Percentiles rank a stretch among this genome's conserved stretches.
Evolutionary conservation across 2,113 vertebrate species (phyloP).

Genomic region (Chitala chitala): DNA sequence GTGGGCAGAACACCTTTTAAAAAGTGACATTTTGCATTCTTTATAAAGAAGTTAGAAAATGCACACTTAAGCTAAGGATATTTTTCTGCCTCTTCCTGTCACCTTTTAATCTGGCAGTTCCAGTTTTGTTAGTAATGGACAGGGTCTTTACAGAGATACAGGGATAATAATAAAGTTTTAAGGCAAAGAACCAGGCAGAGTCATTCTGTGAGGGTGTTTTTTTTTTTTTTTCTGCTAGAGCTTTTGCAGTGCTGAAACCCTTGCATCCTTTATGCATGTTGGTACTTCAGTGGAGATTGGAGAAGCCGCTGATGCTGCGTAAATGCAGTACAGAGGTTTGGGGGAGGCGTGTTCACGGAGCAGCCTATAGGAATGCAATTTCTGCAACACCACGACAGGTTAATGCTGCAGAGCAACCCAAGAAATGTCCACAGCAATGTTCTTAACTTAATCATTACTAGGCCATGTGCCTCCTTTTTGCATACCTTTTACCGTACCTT

Average conservation of each 20-base stretch:
- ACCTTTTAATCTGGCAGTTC: conserved; percentile 47
- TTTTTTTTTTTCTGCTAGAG: background rate
- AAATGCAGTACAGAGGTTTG: background rate
- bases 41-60: background rate
- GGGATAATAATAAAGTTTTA: conserved; percentile 30
- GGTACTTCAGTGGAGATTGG: background rate
- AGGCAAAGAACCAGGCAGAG: background rate
- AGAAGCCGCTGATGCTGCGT: background rate
- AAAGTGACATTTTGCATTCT: background rate
- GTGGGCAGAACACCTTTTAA: background rate
- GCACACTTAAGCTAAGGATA: conserved; percentile 23
- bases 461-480: background rate
- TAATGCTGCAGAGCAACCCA: background rate
- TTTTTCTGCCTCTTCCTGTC: conserved; percentile 46
- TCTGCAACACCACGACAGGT: background rate
- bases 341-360: background rate
- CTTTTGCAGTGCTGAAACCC: background rate
- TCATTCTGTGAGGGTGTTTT: background rate
- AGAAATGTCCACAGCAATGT: background rate
- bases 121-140: conserved; percentile 41
- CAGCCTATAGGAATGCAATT: background rate
- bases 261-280: background rate
- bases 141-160: conserved; percentile 40
- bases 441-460: background rate
- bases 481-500: background rate